Base-by-base conservation (phyloP, 2,888 invertebrate species). In the Eupithecia pulchellata region DNA sequence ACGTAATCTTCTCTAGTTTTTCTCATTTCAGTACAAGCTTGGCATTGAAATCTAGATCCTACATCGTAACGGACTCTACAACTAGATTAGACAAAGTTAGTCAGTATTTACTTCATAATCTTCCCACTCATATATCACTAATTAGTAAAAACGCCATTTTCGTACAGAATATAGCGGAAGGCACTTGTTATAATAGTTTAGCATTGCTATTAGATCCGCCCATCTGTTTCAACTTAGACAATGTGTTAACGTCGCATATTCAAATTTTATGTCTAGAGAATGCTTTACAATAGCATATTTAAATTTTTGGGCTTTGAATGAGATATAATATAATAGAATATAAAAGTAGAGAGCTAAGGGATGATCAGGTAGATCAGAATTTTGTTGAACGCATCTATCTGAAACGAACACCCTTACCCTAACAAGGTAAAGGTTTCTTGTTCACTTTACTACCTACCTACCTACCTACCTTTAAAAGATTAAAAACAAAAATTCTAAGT, bases 161-260 rank as follows among this genome's bases (percentile, higher is more conserved):
- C 13, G 17, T 47, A 57, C 11, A 11, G 32, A 68, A 68, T 29
- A 63, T 68, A 58, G 64, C 65, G 64, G 42, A 64, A n/a, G 58
- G 27, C 74, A 77, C 66, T 71, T 78, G 74, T 77, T 69, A 64
- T 55, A 69, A 79, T 73, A 81, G 68, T 69, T 75, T 77, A 78
- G 77, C 75, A 70, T 78, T 74, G 64, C 82, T 82, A 81, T 78
- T 83, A 83, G 84, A 83, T 73, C 39, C 65, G 63, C 72, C 61
- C 82, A 82, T 66, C 83, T 83, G 84, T 79, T 75, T 78, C 29
- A 79, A 83, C 78, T 83, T 78, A 82, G 79, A 80, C 75, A 8
- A 63, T 75, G 60, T 75, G 60, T 74, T 75, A 72, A 66, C 30
- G 71, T 71, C 66, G 25, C 25, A n/a, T 36, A 64, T 65, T 34